phyloP scores from a whole-genome alignment of 2,888 invertebrate species.

The Limenitis arthemis region DNA sequence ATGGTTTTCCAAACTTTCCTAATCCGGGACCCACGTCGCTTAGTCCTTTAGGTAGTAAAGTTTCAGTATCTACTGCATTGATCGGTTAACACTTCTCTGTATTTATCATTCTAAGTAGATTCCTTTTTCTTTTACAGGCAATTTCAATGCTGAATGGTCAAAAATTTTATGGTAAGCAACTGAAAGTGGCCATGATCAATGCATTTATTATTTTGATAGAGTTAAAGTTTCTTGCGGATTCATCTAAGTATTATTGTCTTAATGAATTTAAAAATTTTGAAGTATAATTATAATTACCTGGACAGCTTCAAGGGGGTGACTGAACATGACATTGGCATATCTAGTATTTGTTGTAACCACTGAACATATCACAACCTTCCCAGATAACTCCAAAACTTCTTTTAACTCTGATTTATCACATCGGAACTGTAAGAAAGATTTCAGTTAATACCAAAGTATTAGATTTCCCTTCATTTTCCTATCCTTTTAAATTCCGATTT shows the following conservation, averaged over 20 bases:
- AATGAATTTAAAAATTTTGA: background rate
- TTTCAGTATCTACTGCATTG: slow-evolving; percentile 22
- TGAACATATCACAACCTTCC: slow-evolving; percentile 42
- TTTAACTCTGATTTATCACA: slow-evolving; percentile 47
- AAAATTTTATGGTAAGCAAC: slow-evolving; percentile 35
- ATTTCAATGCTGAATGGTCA: slow-evolving; percentile 53
- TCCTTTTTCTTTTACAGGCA: slow-evolving; percentile 41
- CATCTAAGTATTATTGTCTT: too few relatives aligned
- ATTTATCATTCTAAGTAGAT: background rate
- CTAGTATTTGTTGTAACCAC: slow-evolving; percentile 24
- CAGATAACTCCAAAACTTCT: slow-evolving; percentile 49
- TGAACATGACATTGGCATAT: slow-evolving; percentile 49
- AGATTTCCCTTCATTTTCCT: background rate
- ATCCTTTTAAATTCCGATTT: background rate
- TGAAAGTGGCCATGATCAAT: slow-evolving; percentile 43
- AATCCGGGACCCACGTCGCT: slow-evolving; percentile 41
- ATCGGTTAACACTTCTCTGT: slow-evolving; percentile 14
- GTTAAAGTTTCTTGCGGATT: too few relatives aligned
- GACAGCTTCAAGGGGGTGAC: slow-evolving; percentile 56
- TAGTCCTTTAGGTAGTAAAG: slow-evolving; percentile 48
- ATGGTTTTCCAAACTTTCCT: slow-evolving; percentile 40
- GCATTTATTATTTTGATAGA: too few relatives aligned
- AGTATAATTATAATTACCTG: slow-evolving; percentile 36
- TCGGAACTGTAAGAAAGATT: slow-evolving; percentile 38
- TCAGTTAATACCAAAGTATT: background rate